Evolutionary conservation across 2,888 invertebrate genomes (phyloP), one percentile per base, ranked within the genome.

Genomic region (Auanema sp.): DNA sequence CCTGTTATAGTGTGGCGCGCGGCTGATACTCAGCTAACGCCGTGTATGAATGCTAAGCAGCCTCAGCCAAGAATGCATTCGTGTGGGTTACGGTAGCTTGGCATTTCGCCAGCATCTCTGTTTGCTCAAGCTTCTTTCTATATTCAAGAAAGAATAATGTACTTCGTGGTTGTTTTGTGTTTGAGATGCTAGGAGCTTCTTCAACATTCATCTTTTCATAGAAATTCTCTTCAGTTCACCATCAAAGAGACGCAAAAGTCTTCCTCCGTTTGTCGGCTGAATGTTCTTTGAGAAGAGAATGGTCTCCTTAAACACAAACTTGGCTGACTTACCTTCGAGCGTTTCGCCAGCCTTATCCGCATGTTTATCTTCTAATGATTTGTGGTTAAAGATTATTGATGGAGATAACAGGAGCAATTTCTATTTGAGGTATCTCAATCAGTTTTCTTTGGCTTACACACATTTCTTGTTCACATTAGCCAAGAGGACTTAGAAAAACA

Each of bases 361-460:
- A 12, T 63, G 69, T 16, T 54, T 82, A 6, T 75, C 65, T 24
- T 58, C 51, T 18, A 67, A 79, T 23, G 66, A 77, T 33, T 58
- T 76, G 16, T 81, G 81, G 81, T 53, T 71, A 21, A 75, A 76
- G 62, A 58, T 80, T 12, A 68, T 78, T 53, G 77, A 72, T 42
- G 66, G 58, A 50, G 71, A 78, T 43, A 60, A 67, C n/a, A 67
- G 64, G 23, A 71, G 71, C 18, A 65, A 69, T 11, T 80, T 68
- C 60, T 71, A 67, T 50, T 65, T 79, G 56, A 75, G 74, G 80
- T 80, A n/a, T 5, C 42, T 58, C 16, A 10, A 1, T 1, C 18
- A 55, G n/a, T 55, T 5, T 40, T 24, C 53, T 41, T 16, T 25
- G 40, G 18, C 6, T 50, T 10, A 21, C 33, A 33, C 3, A 3